Evolutionary conservation across 2,113 vertebrate species (phyloP).

Genomic region (Elaphurus davidianus): DNA sequence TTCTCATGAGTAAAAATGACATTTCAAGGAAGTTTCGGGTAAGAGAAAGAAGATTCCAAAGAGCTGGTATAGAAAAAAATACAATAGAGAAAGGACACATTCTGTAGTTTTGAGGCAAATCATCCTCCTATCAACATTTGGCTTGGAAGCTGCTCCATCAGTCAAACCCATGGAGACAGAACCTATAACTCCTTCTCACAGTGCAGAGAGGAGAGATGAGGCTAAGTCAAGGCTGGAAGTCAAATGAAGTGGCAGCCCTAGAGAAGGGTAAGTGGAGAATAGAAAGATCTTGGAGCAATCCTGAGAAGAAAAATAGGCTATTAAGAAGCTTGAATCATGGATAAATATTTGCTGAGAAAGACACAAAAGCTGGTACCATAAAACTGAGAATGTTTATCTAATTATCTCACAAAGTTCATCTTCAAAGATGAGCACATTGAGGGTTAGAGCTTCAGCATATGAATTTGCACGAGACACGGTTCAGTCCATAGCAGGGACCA

Average conservation of each 20-base stretch:
- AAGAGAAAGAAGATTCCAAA: background rate
- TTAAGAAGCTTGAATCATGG: background rate
- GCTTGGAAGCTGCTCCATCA: background rate
- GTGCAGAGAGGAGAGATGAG: background rate
- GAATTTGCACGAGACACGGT: background rate
- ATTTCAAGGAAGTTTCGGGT: background rate
- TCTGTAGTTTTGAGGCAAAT: background rate
- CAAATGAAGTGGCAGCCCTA: background rate
- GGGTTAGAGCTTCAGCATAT: background rate
- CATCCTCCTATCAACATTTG: background rate
- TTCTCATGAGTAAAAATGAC: background rate
- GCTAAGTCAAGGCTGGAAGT: background rate
- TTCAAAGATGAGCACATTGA: background rate
- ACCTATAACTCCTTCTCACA: background rate
- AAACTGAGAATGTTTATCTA: background rate
- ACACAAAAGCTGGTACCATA: background rate
- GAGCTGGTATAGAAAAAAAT: background rate
- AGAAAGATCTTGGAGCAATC: background rate
- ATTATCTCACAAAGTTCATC: background rate
- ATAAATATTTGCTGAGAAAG: background rate
- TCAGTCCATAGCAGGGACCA: background rate
- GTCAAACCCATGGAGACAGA: background rate
- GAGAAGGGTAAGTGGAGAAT: background rate
- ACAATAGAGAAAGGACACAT: background rate
- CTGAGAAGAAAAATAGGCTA: background rate